Conservation (phyloP, 2,888 invertebrate species). For the Reticulitermes lucifugus region DNA sequence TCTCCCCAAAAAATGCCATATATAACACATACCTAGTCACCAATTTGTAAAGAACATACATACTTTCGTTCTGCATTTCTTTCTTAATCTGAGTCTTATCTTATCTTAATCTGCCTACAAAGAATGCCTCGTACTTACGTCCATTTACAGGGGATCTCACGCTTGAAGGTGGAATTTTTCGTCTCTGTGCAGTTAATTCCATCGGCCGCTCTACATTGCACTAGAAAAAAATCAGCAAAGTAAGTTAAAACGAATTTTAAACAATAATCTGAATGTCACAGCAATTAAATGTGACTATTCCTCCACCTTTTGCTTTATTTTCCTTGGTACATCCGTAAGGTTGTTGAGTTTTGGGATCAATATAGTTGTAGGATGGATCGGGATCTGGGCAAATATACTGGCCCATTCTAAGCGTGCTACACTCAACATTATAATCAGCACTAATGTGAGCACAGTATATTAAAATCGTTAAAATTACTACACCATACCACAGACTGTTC, state of each 20-base stretch:
- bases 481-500: not conserved
- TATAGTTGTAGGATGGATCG: conserved; percentile 71
- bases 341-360: conserved; percentile 92
- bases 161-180: conserved; percentile 82
- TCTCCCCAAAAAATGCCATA: too few relatives aligned
- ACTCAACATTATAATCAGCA: conserved; percentile 67
- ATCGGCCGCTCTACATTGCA: conserved; percentile 84
- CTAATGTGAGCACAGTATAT: not conserved
- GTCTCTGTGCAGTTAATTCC: conserved; percentile 85
- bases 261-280: too few relatives aligned
- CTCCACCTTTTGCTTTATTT: conserved; percentile 81
- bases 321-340: conserved; percentile 82
- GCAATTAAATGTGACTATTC: too few relatives aligned
- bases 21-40: too few relatives aligned
- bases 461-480: not conserved
- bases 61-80: too few relatives aligned
- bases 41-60: too few relatives aligned
- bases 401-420: conserved; percentile 79
- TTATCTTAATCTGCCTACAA: too few relatives aligned
- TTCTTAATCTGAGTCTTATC: not conserved
- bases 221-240: conserved; percentile 64
- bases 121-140: conserved; percentile 76
- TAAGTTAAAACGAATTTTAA: too few relatives aligned
- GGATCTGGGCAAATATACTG: conserved; percentile 89
- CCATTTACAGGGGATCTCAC: conserved; percentile 91